phyloP scores from a whole-genome alignment of 2,888 invertebrate genomes.

The Lymantria monacha region DNA sequence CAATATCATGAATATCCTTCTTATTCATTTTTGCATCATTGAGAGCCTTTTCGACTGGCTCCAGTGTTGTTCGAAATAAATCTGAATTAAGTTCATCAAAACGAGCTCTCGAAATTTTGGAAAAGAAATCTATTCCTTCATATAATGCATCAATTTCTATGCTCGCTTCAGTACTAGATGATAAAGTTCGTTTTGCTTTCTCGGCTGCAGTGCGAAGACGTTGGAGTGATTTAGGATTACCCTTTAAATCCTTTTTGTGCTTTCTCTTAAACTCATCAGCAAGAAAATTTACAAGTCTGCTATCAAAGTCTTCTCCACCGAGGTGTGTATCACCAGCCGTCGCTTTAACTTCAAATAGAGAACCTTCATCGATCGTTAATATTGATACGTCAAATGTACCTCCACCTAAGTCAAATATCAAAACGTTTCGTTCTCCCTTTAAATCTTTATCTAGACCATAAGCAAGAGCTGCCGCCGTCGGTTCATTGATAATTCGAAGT shows the following conservation, averaged over 20 bases:
- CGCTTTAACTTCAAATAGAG: constrained; percentile 89
- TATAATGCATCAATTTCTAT: constrained; percentile 89
- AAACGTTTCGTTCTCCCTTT: constrained; percentile 83
- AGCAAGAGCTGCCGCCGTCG: constrained; percentile 88
- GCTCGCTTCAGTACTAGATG: constrained; percentile 88
- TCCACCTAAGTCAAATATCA: constrained; percentile 85
- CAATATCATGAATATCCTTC: constrained; percentile 87
- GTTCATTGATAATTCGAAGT: constrained; percentile 91
- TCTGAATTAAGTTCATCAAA: constrained; percentile 90
- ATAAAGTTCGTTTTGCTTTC: constrained; percentile 88
- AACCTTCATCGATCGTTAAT: constrained; percentile 90
- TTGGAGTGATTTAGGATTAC: constrained; percentile 85
- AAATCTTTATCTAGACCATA: constrained; percentile 87
- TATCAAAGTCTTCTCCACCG: constrained; percentile 88
- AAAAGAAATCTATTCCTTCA: constrained; percentile 87
- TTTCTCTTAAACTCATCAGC: constrained; percentile 88
- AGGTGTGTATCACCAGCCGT: constrained; percentile 93
- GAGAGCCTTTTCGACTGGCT: constrained; percentile 90
- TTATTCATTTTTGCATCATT: constrained; percentile 90
- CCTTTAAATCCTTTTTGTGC: constrained; percentile 85
- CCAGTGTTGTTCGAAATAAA: constrained; percentile 86
- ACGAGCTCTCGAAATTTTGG: constrained; percentile 86
- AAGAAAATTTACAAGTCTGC: constrained; percentile 84
- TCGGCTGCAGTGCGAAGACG: constrained; percentile 89
- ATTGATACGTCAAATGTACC: constrained; percentile 92